A percentile compares a stretch with the other conserved stretches of the same genome.
Conservation (phyloP, 1,140 invertebrate genomes). For the Achroia grisella region DNA sequence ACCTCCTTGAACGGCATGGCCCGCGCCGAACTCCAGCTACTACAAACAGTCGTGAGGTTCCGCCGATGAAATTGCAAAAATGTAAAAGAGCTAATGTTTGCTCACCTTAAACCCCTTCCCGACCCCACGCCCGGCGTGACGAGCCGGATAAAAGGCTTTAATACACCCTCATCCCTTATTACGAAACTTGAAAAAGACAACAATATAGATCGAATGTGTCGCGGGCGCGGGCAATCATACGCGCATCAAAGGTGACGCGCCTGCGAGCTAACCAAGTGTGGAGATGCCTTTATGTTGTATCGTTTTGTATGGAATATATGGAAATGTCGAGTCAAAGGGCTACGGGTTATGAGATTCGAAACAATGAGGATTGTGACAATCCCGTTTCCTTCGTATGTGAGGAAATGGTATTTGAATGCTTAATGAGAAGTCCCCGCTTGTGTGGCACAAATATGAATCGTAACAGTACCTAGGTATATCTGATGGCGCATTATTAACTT, state of each 20-base stretch:
- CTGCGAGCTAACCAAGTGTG: constrained; percentile 57
- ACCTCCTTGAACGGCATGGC: constrained; percentile 31
- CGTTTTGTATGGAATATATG: constrained; percentile 45
- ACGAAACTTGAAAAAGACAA: constrained; percentile 74
- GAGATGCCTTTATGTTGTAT: constrained; percentile 50
- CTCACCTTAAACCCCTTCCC: constrained; percentile 71
- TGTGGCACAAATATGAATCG: constrained; percentile 24
- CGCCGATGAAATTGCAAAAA: constrained; percentile 71
- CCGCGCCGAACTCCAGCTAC: constrained; percentile 24
- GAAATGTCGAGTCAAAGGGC: constrained; percentile 64
- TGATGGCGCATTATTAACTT: neutral
- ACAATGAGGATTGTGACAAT: constrained; percentile 68
- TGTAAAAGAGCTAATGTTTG: constrained; percentile 73
- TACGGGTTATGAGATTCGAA: constrained; percentile 68
- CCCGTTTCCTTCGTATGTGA: constrained; percentile 54
- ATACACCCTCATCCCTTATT: constrained; percentile 73
- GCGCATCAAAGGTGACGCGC: constrained; percentile 64
- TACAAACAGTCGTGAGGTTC: constrained; percentile 58
- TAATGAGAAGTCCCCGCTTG: constrained; percentile 51
- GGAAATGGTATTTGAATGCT: constrained; percentile 62
- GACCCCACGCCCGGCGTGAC: constrained; percentile 65
- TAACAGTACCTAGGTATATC: constrained; percentile 7
- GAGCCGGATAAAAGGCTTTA: constrained; percentile 73
- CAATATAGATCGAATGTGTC: constrained; percentile 72
- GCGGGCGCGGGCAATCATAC: constrained; percentile 70